Conservation (phyloP, 1,140 invertebrate genomes). For the Trissolcus basalis region DNA sequence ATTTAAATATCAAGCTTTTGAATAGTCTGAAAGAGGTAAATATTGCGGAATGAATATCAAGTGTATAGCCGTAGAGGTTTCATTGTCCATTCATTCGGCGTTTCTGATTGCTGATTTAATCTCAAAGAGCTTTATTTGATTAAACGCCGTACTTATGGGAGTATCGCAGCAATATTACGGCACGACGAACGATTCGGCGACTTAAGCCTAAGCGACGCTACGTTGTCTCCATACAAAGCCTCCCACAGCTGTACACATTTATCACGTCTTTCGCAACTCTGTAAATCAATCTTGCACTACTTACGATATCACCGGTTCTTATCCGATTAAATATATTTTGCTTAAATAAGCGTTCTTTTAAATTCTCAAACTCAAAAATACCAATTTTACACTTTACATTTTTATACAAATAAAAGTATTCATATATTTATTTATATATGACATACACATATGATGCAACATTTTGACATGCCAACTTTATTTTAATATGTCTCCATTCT, state of each 20-base stretch:
- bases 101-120: conserved; percentile 40
- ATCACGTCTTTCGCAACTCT: conserved; percentile 47
- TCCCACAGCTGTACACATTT: conserved; percentile 46
- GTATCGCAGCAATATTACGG: conserved; percentile 38
- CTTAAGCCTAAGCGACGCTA: conserved; percentile 47
- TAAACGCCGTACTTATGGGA: conserved; percentile 40
- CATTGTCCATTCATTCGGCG: conserved; percentile 30
- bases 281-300: conserved; percentile 45
- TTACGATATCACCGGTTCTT: conserved; percentile 22
- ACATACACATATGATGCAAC: too few species aligned
- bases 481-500: too few species aligned
- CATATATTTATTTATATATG: too few species aligned
- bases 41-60: conserved; percentile 40
- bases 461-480: too few species aligned
- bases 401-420: too few species aligned
- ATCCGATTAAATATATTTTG: too few species aligned
- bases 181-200: conserved; percentile 27
- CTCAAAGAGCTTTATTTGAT: conserved; percentile 51
- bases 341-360: too few species aligned
- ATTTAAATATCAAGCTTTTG: conserved; percentile 35
- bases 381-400: too few species aligned
- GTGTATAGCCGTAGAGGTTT: conserved; percentile 3
- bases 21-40: conserved; percentile 15
- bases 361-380: too few species aligned
- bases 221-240: conserved; percentile 39